These are phyloP conservation scores for Corydoras maculifer DNA, from an alignment of 2,113 vertebrate species.

Conservation along the genomic window DNA sequence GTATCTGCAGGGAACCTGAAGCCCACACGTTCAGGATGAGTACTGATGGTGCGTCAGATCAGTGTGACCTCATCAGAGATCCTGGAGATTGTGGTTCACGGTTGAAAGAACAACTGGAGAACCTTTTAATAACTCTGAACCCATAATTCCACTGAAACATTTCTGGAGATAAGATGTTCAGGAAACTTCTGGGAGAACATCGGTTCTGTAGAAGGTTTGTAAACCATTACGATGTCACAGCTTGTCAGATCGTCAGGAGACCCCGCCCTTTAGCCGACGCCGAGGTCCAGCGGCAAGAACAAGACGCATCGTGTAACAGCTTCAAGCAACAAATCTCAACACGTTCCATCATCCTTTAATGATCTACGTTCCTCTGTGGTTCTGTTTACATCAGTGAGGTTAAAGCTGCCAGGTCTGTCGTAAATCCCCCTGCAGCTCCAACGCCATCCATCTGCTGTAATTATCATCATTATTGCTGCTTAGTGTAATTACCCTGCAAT, in stretches of 20 bases:
- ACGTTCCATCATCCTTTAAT: neutral
- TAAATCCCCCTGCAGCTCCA: too few species aligned
- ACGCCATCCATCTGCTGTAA: neutral
- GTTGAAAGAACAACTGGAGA: too few species aligned
- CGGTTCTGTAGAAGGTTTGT: neutral
- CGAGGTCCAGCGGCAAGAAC: conserved; percentile 25
- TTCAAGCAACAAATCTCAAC: conserved; percentile 2
- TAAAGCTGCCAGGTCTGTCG: too few species aligned
- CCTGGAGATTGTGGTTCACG: too few species aligned
- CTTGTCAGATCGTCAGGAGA: conserved; percentile 43
- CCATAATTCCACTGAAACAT: too few species aligned
- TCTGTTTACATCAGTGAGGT: neutral
- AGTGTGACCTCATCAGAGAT: too few species aligned
- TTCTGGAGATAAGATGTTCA: too few species aligned
- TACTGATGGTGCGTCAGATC: too few species aligned
- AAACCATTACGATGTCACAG: conserved; percentile 24
- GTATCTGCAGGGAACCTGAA: too few species aligned
- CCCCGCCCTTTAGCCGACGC: conserved; percentile 21
- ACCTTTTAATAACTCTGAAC: too few species aligned
- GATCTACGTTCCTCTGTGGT: neutral
- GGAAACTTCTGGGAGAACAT: too few species aligned
- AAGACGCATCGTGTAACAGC: conserved; percentile 35
- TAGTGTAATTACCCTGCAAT: neutral
- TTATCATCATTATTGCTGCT: conserved; percentile 1
- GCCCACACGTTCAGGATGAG: too few species aligned